Percentiles rank a stretch among this genome's conserved stretches.
These are phyloP conservation scores for Tarsius wallacei DNA, from an alignment of 2,797 vertebrate species.

Conservation along the genomic window DNA sequence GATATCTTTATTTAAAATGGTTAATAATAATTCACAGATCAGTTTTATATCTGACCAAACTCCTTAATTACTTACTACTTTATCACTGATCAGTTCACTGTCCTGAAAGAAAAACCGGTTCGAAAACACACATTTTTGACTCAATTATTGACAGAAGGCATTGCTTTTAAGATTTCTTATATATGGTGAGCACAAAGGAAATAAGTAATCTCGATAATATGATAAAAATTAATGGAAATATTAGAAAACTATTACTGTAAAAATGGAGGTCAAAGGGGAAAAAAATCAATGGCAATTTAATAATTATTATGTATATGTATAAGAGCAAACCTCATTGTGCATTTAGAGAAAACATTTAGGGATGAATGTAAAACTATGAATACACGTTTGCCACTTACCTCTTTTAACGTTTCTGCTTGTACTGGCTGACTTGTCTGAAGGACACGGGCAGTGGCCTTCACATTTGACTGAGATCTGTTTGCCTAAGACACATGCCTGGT, in stretches of 20 bases:
- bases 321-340: not conserved
- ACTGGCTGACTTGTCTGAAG: conserved; percentile 90
- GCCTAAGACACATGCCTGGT: conserved; percentile 96
- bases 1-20: not conserved
- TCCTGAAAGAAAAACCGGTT: not conserved
- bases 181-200: not conserved
- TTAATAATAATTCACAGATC: not conserved
- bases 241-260: not conserved
- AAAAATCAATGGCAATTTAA: not conserved
- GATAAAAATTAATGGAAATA: not conserved
- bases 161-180: not conserved
- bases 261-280: not conserved
- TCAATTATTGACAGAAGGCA: not conserved
- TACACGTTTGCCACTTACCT: conserved; percentile 90
- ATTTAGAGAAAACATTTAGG: not conserved
- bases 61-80: not conserved
- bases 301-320: not conserved
- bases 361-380: not conserved
- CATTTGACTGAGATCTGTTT: conserved; percentile 97
- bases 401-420: conserved; percentile 92
- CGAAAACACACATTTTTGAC: not conserved
- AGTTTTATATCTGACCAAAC: not conserved
- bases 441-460: conserved; percentile 95
- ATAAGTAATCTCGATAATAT: not conserved
- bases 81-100: not conserved